A percentile compares a stretch with the other conserved stretches of the same genome.
phyloP scores from a whole-genome alignment of 2,888 invertebrate genomes.

The Agonopterix arenella region DNA sequence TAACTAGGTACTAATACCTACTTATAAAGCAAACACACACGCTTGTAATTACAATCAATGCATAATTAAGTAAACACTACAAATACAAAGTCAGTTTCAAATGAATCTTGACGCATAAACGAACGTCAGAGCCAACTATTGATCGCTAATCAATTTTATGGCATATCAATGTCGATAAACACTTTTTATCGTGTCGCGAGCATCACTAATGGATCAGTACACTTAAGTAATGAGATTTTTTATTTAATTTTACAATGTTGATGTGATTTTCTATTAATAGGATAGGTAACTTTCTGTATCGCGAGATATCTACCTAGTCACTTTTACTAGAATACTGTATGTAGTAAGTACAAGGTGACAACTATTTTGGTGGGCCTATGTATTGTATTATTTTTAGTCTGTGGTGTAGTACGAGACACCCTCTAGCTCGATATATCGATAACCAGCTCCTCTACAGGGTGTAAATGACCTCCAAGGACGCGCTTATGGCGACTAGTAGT shows the following conservation, averaged over 20 bases:
- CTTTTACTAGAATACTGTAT: no score
- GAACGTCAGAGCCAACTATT: not conserved
- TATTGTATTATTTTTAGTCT: no score
- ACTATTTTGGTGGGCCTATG: no score
- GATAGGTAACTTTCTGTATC: not conserved
- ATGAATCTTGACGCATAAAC: not conserved
- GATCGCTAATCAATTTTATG: slow-evolving; percentile 5
- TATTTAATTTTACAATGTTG: not conserved
- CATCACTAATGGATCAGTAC: slow-evolving; percentile 1
- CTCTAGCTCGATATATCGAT: no score
- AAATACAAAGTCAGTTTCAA: not conserved
- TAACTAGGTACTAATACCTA: no score
- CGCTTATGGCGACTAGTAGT: not conserved
- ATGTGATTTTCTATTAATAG: not conserved
- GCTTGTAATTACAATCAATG: no score
- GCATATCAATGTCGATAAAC: slow-evolving; percentile 2
- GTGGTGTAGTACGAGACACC: no score
- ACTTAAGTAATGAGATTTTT: not conserved
- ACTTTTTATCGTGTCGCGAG: slow-evolving; percentile 1
- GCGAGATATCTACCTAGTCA: no score
- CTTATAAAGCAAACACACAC: no score
- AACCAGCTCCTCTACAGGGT: no score
- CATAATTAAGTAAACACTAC: no score
- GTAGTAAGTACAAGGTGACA: no score
- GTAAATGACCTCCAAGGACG: not conserved